These are phyloP conservation scores for Hemicordylus capensis DNA, from an alignment of 2,113 vertebrate genomes.

Conservation along the genomic window DNA sequence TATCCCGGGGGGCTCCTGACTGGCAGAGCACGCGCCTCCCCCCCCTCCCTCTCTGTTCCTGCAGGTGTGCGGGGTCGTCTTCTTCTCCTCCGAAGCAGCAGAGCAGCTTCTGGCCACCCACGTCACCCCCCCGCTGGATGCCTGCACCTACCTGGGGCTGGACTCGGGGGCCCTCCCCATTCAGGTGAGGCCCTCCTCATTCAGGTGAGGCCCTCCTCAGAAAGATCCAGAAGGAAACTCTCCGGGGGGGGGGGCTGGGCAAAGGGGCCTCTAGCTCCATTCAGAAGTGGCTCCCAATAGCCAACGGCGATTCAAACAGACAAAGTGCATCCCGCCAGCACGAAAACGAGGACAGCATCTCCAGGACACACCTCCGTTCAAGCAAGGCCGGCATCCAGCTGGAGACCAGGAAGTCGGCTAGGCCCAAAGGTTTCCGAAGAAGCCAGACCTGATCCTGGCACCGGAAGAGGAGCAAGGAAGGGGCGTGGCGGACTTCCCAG, in stretches of 20 bases:
- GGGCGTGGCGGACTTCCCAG: too few species aligned
- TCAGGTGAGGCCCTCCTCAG: not conserved
- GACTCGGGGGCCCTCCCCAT: constrained; percentile 91
- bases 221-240: not conserved
- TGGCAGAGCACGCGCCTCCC: not conserved
- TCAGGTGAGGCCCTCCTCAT: constrained; percentile 76
- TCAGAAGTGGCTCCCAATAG: too few species aligned
- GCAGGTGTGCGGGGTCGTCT: constrained; percentile 92
- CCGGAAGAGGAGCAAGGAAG: too few species aligned
- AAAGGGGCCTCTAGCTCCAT: not conserved
- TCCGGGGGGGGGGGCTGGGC: not conserved
- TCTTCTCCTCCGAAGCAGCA: constrained; percentile 86
- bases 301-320: too few species aligned
- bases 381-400: too few species aligned
- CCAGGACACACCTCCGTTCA: too few species aligned
- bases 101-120: constrained; percentile 92
- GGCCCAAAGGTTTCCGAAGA: too few species aligned
- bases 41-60: not conserved
- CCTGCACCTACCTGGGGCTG: constrained; percentile 95
- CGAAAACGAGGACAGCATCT: too few species aligned
- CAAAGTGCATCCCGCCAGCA: too few species aligned
- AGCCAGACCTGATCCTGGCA: too few species aligned
- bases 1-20: not conserved
- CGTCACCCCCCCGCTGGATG: constrained; percentile 87
- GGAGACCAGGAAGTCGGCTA: too few species aligned